Evolutionary conservation across 1,140 invertebrate species (phyloP).

Genomic region (Drosophila oshimai): DNA sequence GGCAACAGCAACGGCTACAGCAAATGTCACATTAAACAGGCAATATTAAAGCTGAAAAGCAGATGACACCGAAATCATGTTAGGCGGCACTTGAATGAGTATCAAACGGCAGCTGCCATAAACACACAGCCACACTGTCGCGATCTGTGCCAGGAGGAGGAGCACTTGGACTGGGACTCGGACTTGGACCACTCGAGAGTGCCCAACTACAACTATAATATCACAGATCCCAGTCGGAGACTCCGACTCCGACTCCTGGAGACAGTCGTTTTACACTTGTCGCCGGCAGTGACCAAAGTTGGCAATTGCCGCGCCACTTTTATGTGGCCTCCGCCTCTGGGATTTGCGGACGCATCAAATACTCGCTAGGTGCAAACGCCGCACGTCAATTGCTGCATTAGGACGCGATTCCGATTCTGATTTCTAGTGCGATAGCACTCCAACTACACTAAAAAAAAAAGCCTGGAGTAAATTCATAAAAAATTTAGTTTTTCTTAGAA

Average conservation of each 20-base stretch:
- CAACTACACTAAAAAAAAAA: neutral
- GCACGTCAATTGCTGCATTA: slow-evolving; percentile 78
- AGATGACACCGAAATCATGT: slow-evolving; percentile 81
- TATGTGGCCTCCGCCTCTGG: slow-evolving; percentile 72
- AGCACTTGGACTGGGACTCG: too few relatives aligned
- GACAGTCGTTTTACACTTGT: slow-evolving; percentile 80
- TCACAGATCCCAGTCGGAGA: slow-evolving; percentile 9
- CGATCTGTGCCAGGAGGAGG: slow-evolving; percentile 24
- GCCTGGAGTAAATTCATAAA: too few relatives aligned
- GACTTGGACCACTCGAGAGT: too few relatives aligned
- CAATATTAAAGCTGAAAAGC: slow-evolving; percentile 80
- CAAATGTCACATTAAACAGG: slow-evolving; percentile 80
- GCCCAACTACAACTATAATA: neutral
- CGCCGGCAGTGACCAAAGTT: slow-evolving; percentile 80
- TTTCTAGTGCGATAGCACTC: slow-evolving; percentile 11
- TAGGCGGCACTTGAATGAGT: slow-evolving; percentile 80
- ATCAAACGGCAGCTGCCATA: slow-evolving; percentile 81
- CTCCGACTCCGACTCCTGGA: slow-evolving; percentile 38
- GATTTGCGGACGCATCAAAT: slow-evolving; percentile 70
- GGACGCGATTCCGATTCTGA: slow-evolving; percentile 42
- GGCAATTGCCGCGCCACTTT: slow-evolving; percentile 80
- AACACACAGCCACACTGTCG: slow-evolving; percentile 72
- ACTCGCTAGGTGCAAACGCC: slow-evolving; percentile 72
- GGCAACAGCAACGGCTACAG: slow-evolving; percentile 20
- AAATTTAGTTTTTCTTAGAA: too few relatives aligned